Base-by-base conservation (phyloP, 2,888 invertebrate species). In the Phania funesta region DNA sequence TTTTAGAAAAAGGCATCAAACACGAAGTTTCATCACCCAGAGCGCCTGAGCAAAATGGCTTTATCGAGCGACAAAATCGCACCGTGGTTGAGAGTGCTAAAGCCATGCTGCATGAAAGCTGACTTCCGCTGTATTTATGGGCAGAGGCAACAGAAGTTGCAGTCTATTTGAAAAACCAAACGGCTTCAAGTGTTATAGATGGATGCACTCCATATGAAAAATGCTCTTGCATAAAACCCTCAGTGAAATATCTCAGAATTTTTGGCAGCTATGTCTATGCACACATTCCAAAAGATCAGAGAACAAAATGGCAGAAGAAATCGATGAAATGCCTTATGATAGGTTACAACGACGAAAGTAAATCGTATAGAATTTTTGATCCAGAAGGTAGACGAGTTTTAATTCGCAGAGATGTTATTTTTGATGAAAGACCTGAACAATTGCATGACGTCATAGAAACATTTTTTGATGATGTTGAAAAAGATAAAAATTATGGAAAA, bases 41-140 rank as follows among this genome's bases (percentile, higher is more conserved):
- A 75, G 67, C 75, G 9, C 75, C 65, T 8, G 75, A 75, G 44
- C 65, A 67, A 35, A 75, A 58, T 48, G 48, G 70, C 3, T 67
- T 75, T 24, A 75, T 75, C 41, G 75, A 67, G 26, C 67, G 65
- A 3, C 65, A 75, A 48, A 75, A 75, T 29, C 44, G 48, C 13
- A 75, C 75, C 4, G 22, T 65, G 11, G 56, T 58, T 48, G 75
- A 75, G 24, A 67, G 65, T 38, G 75, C 65, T 11, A 75, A 75
- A 35, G 13, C 67, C n/a, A 75, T 75, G 67, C 35, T 58, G 3
- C 58, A 58, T 35, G 26, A 16, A 5, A 56, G 24, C 9, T 6
- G 41, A 18, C 11, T 73, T n/a, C n/a, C 38, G 5, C 3, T 38
- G 13, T n/a, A n/a, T n/a, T 38, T 38, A n/a, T 62, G 70, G 64